phyloP scores from a whole-genome alignment of 2,113 vertebrate genomes.

The Stegostoma tigrinum region DNA sequence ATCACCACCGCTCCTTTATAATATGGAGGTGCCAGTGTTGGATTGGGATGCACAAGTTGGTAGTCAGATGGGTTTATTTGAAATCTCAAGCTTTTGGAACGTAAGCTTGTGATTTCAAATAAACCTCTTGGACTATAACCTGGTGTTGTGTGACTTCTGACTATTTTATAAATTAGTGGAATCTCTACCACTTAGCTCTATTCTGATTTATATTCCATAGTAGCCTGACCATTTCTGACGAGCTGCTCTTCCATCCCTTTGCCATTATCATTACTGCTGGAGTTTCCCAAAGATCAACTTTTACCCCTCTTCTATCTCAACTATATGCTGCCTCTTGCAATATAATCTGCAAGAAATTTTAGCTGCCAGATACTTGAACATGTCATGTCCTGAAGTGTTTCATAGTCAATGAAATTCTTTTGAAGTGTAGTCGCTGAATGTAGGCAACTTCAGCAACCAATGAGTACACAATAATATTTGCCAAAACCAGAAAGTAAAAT shows the following conservation, averaged over 20 bases:
- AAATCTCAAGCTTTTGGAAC: too few species aligned
- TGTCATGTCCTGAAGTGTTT: neutral
- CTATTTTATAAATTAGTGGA: neutral
- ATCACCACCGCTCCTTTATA: neutral
- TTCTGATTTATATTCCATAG: neutral
- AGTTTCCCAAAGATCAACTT: neutral
- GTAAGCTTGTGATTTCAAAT: too few species aligned
- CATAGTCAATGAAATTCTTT: neutral
- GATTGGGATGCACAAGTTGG: too few species aligned
- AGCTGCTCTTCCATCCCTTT: neutral
- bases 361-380: neutral
- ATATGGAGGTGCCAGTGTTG: too few species aligned
- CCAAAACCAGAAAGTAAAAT: neutral
- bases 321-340: neutral
- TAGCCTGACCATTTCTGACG: neutral
- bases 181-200: neutral
- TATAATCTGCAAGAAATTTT: neutral
- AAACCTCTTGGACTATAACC: too few species aligned
- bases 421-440: neutral
- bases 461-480: neutral
- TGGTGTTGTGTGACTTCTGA: too few species aligned
- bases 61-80: too few species aligned
- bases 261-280: neutral
- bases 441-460: neutral
- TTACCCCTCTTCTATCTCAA: neutral